Conservation (phyloP, 2,888 invertebrate species). For the Oxystoma pomonae region DNA sequence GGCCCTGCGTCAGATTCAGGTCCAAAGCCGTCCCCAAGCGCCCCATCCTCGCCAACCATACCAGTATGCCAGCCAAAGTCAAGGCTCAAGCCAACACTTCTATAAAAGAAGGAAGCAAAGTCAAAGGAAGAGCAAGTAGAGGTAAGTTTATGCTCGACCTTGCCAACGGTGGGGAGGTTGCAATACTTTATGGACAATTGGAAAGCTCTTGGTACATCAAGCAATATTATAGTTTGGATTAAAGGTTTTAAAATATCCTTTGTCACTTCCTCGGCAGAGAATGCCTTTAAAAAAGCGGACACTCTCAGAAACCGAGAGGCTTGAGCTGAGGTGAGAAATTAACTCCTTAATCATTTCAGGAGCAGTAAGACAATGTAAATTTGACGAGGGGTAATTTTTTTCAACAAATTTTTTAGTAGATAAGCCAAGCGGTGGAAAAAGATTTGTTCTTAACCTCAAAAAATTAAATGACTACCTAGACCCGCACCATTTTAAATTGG, state of each 20-base stretch:
- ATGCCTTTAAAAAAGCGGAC: not conserved
- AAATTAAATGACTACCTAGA: not conserved
- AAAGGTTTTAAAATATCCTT: not conserved
- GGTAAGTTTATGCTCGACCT: not conserved
- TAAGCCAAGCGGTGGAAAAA: slow-evolving; percentile 6
- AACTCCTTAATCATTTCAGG: not conserved
- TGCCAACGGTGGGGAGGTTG: not conserved
- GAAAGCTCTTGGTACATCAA: not conserved
- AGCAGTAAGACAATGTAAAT: not conserved
- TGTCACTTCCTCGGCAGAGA: not conserved
- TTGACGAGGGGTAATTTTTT: not conserved
- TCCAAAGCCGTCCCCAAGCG: not conserved
- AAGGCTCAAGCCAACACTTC: not conserved
- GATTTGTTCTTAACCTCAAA: slow-evolving; percentile 7
- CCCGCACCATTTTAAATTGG: not conserved
- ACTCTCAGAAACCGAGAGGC: not conserved
- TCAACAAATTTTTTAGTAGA: slow-evolving; percentile 8
- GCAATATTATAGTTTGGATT: not conserved
- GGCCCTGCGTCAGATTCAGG: not conserved
- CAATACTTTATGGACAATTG: not conserved
- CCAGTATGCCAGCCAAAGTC: no score
- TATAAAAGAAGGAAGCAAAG: not conserved
- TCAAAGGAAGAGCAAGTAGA: not conserved
- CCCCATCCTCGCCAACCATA: not conserved
- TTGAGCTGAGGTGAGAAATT: not conserved